Evolutionary conservation across 2,888 invertebrate species (phyloP).

Genomic region (Tanypteryx hageni): DNA sequence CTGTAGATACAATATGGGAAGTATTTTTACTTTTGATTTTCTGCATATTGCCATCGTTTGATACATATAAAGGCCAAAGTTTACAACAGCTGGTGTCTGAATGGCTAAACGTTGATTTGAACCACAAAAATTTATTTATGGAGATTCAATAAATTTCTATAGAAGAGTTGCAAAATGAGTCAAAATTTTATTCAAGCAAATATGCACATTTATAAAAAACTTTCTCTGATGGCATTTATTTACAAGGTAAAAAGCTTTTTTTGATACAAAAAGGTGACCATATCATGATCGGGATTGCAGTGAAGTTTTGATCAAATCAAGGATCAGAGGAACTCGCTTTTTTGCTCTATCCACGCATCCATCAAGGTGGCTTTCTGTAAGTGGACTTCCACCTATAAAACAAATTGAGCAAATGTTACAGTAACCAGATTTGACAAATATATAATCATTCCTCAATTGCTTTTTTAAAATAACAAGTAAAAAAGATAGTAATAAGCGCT

Average conservation of each 20-base stretch:
- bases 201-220: slow-evolving; percentile 50
- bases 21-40: slow-evolving; percentile 58
- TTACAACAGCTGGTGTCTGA: slow-evolving; percentile 59
- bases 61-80: slow-evolving; percentile 60
- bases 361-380: slow-evolving; percentile 79
- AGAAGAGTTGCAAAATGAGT: slow-evolving; percentile 67
- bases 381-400: slow-evolving; percentile 78
- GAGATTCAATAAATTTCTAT: slow-evolving; percentile 69
- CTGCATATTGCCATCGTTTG: slow-evolving; percentile 60
- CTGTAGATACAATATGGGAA: slow-evolving; percentile 43
- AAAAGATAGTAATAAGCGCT: too few relatives aligned
- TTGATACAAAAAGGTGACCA: neutral
- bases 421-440: slow-evolving; percentile 10
- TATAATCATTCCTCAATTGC: too few relatives aligned
- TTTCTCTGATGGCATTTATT: slow-evolving; percentile 59
- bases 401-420: slow-evolving; percentile 58
- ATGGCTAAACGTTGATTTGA: slow-evolving; percentile 61
- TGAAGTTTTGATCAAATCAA: slow-evolving; percentile 75
- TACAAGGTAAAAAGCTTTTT: slow-evolving; percentile 45
- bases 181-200: slow-evolving; percentile 46
- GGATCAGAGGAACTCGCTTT: slow-evolving; percentile 78
- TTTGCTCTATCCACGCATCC: slow-evolving; percentile 81
- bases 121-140: slow-evolving; percentile 64
- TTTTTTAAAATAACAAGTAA: too few relatives aligned
- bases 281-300: slow-evolving; percentile 58